A percentile compares a stretch with the other conserved stretches of the same genome.
Conservation (phyloP, 2,888 invertebrate species). For the Branchinecta sandiegonensis region DNA sequence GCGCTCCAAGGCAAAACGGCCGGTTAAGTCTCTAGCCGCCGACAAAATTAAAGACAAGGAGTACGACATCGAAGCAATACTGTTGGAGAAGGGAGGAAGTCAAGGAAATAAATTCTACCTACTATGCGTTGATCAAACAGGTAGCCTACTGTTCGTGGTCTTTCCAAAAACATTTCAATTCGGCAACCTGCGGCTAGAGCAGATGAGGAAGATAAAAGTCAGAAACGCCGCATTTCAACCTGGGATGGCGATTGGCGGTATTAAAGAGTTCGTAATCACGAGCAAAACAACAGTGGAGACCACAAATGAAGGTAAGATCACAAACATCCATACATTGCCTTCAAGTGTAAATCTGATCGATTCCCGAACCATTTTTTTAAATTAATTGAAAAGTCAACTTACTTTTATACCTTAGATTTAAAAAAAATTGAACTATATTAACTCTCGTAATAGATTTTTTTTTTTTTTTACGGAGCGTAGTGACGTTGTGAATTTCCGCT, state of each 20-base stretch:
- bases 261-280: background rate
- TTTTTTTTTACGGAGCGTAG: no score
- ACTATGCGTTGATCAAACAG: background rate
- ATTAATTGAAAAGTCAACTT: no score
- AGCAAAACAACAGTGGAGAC: background rate
- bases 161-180: background rate
- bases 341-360: background rate
- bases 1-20: background rate
- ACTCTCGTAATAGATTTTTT: no score
- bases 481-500: no score
- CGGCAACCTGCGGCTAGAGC: background rate
- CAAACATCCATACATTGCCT: background rate
- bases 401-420: no score
- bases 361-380: background rate
- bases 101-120: background rate
- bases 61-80: background rate
- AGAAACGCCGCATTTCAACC: background rate
- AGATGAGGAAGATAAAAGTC: background rate
- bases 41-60: background rate
- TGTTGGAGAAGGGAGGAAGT: background rate
- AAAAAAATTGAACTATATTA: no score
- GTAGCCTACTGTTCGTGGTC: background rate
- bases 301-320: background rate
- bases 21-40: background rate
- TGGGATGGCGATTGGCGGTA: background rate